Base-by-base conservation (phyloP, 2,888 invertebrate genomes). In the Platycheirus albimanus region DNA sequence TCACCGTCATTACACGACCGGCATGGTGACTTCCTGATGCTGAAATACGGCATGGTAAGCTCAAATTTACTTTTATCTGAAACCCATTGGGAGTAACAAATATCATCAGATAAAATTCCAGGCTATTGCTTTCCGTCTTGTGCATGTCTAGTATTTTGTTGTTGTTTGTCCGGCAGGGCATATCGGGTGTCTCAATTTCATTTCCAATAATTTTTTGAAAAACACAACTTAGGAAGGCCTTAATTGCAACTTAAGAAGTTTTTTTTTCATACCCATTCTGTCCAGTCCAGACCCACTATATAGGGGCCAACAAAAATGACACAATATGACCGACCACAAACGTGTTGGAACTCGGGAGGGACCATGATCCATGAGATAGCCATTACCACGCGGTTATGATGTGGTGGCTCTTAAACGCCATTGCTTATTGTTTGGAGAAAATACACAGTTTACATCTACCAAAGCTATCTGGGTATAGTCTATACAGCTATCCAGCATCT, bases 21-120 rank as follows among this genome's bases (percentile, higher is more conserved):
- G 45, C 38, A 33, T 13, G 69, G 54, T 83, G 72, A 83, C 83
- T 78, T 83, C 78, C 78, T 83, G 78, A 74, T 78, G 64, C 45
- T 64, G 78, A 83, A 83, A 74, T 74, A 69, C 74, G 36, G 69
- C 77, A 63, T 63, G 54, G 43, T 36, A n/a, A 51, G 33, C 45
- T 83, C 63, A 78, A 78, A 83, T 74, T 83, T 72, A 64, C 78
- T 64, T 83, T 83, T 83, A 83, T 83, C 83, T 77, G 58, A 52
- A 52, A 71, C 20, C 76, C 76, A 81, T 81, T 81, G 66, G 71
- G 81, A 76, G 72, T 78, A 83, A 83, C 78, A 72, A 77, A 83
- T 78, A 78, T 77, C 83, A 77, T 83, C 78, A 78, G 83, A 78
- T 83, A 83, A 67, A 45, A 36, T 49, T 36, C 33, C 28, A 67